These are phyloP conservation scores for Sylvia borin DNA, from an alignment of 2,797 vertebrate species.

Conservation along the genomic window DNA sequence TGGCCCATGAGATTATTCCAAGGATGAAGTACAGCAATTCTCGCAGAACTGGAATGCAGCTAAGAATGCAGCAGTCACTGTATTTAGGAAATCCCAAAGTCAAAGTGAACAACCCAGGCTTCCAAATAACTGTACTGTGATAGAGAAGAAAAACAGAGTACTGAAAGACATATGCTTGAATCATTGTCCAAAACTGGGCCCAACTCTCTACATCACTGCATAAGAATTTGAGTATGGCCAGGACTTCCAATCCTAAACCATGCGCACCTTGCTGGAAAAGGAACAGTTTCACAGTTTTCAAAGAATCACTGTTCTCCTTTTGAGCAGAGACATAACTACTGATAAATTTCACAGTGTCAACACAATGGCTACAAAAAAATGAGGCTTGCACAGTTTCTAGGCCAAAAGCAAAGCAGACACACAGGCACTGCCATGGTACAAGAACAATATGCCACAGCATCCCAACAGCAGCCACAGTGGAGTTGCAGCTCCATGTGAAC, in stretches of 20 bases:
- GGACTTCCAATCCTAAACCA: not conserved
- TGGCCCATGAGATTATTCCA: not conserved
- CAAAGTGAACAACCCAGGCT: not conserved
- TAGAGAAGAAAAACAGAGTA: not conserved
- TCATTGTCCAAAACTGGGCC: not conserved
- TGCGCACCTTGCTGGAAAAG: not conserved
- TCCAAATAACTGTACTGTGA: not conserved
- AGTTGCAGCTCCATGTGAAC: not conserved
- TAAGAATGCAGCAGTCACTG: not conserved
- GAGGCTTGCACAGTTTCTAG: not conserved
- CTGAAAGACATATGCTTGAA: not conserved
- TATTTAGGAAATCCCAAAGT: constrained; percentile 1
- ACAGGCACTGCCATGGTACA: not conserved
- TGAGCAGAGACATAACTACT: not conserved
- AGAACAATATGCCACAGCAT: not conserved
- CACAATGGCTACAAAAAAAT: not conserved
- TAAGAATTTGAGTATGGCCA: not conserved
- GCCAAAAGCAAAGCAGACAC: not conserved
- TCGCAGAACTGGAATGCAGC: not conserved
- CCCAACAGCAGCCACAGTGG: not conserved
- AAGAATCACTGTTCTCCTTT: not conserved
- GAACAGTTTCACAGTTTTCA: not conserved
- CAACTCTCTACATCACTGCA: not conserved
- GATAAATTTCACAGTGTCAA: not conserved
- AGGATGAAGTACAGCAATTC: not conserved